phyloP scores from a whole-genome alignment of 2,113 vertebrate species.

The Larimichthys crocea region DNA sequence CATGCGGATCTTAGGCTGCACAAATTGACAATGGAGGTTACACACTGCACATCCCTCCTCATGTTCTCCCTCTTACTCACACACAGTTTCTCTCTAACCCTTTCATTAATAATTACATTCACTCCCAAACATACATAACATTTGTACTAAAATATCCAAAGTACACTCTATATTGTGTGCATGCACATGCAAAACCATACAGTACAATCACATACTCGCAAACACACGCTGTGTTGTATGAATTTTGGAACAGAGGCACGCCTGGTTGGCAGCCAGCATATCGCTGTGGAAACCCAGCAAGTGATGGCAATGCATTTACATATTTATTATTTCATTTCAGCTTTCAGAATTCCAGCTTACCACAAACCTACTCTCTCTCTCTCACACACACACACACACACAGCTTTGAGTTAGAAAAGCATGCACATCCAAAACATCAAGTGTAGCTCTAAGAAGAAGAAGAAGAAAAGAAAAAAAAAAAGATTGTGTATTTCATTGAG shows the following conservation, averaged over 20 bases:
- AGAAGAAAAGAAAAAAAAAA: conserved; percentile 2
- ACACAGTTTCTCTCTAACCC: background rate
- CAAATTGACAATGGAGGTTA: conserved; percentile 54
- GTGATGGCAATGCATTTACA: conserved; percentile 66
- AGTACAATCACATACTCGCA: conserved; percentile 32
- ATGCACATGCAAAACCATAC: conserved; percentile 4
- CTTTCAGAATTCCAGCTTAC: conserved; percentile 28
- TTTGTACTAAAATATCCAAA: conserved; percentile 23
- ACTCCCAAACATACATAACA: background rate
- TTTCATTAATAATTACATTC: conserved; percentile 42
- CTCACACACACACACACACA: background rate
- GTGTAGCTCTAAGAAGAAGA: background rate
- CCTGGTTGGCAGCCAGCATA: conserved; percentile 63
- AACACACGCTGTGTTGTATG: conserved; percentile 32
- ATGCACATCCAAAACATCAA: conserved; percentile 44
- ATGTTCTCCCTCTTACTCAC: conserved; percentile 8
- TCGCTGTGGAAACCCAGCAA: conserved; percentile 58
- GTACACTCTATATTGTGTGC: background rate
- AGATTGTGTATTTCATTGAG: conserved; percentile 27
- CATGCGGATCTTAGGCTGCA: conserved; percentile 46
- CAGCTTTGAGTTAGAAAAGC: conserved; percentile 36
- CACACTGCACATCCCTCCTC: conserved; percentile 6
- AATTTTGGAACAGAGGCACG: conserved; percentile 57
- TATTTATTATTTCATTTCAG: conserved; percentile 72
- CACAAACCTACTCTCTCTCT: conserved; percentile 18